Conservation (phyloP, 2,888 invertebrate species). For the Vandiemenella viatica region DNA sequence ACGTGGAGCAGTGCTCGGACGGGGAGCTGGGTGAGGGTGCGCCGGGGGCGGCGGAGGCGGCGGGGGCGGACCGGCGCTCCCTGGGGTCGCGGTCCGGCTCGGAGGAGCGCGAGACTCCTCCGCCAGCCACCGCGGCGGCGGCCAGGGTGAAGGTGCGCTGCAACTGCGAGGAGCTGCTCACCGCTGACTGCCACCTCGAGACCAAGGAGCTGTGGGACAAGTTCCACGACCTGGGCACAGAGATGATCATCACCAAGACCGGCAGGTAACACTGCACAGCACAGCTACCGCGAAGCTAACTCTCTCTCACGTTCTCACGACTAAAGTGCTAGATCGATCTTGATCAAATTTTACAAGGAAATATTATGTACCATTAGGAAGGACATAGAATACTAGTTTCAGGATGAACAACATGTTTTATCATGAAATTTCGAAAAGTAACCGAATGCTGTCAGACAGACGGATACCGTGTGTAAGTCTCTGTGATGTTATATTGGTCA, state of each 20-base stretch:
- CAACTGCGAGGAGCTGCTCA: constrained; percentile 46
- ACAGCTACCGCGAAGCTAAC: too few species aligned
- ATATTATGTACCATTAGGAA: too few species aligned
- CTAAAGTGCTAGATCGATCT: too few species aligned
- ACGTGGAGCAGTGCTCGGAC: constrained; percentile 56
- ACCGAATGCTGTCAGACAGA: too few species aligned
- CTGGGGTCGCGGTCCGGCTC: constrained; percentile 12
- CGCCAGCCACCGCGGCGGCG: constrained; percentile 13
- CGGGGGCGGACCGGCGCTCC: constrained; percentile 11
- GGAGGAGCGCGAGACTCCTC: constrained; percentile 11
- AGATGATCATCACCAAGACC: constrained; percentile 76
- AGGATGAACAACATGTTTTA: too few species aligned
- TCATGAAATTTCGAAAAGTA: too few species aligned
- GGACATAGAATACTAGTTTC: too few species aligned
- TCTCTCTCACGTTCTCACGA: too few species aligned
- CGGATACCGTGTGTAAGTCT: too few species aligned
- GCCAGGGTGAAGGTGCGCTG: constrained; percentile 36
- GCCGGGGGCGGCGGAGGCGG: constrained; percentile 5
- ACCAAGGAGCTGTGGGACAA: constrained; percentile 72
- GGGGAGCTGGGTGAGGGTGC: constrained; percentile 29
- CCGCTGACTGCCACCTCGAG: constrained; percentile 57
- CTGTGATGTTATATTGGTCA: too few species aligned
- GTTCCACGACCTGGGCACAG: constrained; percentile 60
- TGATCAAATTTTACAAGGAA: too few species aligned
- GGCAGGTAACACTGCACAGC: constrained; percentile 48